Evolutionary conservation across 2,797 vertebrate species (phyloP), one percentile per base, ranked within the genome.

Genomic region (Sebastes cheni): DNA sequence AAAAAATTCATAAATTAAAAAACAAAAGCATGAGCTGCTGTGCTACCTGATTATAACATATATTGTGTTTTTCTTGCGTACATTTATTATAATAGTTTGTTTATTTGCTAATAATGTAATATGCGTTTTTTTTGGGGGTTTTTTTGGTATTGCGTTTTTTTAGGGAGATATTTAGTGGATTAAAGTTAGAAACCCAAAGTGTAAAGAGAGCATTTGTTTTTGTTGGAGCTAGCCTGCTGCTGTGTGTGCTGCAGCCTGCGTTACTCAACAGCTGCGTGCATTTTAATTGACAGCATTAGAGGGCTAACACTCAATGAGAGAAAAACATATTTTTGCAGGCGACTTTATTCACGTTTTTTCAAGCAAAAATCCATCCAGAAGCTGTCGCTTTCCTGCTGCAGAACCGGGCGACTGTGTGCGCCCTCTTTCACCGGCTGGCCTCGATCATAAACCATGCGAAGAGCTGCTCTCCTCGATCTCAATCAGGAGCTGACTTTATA

Each of bases 1-100:
- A 93, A 92, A 95, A 88, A 92, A 95, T 93, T 87, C 84, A 92
- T 84, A 91, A 90, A 94, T 91, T 75, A 93, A 92, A 92, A 42
- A 92, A 83, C 92, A 94, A 94, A 94, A 94, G 93, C 91, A 94
- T 94, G 93, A 90, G 72, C 85, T 90, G 89, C 91, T 82, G 79
- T 88, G 91, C 74, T 81, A 42, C 82, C 82, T 91, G 86, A 90
- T 90, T 92, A 88, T 75, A 88, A 92, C 86, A 83, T 87, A 89
- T 87, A 87, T 85, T 80, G 80, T 75, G 87, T 22, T 39, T 39
- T 39, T 85, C 67, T 72, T 79, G 88, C 91, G 89, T 91, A 77
- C 78, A 86, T 93, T 88, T 87, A 86, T 89, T 89, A 83, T 66
- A 65, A 12, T 84, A 70, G 65, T 77, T 90, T 75, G 39, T 83